A percentile compares a stretch with the other conserved stretches of the same genome.
phyloP scores from a whole-genome alignment of 1,140 invertebrate species.

The Ips typographus region DNA sequence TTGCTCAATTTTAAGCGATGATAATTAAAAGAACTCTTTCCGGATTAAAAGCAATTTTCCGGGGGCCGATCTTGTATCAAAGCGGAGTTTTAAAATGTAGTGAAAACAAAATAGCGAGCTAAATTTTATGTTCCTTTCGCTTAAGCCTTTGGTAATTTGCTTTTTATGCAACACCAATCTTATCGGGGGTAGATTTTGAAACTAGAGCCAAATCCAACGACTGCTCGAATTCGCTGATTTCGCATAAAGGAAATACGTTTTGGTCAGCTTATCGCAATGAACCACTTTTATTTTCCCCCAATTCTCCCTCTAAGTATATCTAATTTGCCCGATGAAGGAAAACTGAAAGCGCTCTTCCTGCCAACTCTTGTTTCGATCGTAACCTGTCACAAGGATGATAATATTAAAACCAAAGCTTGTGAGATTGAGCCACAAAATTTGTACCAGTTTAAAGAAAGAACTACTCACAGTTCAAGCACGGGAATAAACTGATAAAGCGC shows the following conservation, averaged over 20 bases:
- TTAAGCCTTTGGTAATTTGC: slow-evolving; percentile 3
- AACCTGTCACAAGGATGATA: too few relatives aligned
- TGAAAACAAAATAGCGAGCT: slow-evolving; percentile 2
- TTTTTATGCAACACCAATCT: slow-evolving; percentile 5
- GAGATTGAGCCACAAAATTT: too few relatives aligned
- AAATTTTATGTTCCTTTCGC: slow-evolving; percentile 3
- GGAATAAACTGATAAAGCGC: too few relatives aligned
- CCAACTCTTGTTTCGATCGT: too few relatives aligned
- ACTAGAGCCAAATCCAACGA: slow-evolving; percentile 2
- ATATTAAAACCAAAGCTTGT: too few relatives aligned
- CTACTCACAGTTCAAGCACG: too few relatives aligned
- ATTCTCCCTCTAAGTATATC: background rate
- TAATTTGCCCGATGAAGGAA: background rate
- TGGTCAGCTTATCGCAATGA: slow-evolving; percentile 5
- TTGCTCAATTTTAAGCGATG: slow-evolving; percentile 2
- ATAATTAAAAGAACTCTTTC: slow-evolving; percentile 6
- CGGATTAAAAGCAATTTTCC: slow-evolving; percentile 5
- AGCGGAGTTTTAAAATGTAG: slow-evolving; percentile 6
- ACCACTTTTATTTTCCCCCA: background rate
- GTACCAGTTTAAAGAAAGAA: too few relatives aligned
- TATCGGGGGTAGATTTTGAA: background rate
- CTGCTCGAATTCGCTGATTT: slow-evolving; percentile 5
- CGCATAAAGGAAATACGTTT: slow-evolving; percentile 6
- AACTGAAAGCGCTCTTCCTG: too few relatives aligned
- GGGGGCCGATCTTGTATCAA: slow-evolving; percentile 1